Evolutionary conservation across 2,888 invertebrate genomes (phyloP).

Genomic region (Urechis unicinctus): DNA sequence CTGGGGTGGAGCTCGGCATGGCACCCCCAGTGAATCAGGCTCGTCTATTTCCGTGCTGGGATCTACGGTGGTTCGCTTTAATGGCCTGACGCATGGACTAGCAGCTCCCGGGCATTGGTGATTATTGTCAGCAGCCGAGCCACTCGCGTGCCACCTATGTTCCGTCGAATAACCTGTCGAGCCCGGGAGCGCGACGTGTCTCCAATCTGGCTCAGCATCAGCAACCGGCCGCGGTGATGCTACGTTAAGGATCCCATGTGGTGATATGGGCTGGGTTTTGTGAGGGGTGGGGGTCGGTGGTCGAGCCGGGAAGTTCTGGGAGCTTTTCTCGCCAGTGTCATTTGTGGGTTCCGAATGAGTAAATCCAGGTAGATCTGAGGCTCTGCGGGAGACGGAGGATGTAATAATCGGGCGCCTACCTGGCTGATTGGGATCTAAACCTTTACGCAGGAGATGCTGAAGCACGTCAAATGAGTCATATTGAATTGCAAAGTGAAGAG

Average conservation of each 20-base stretch:
- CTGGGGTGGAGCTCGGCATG: too few species aligned
- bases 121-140: too few species aligned
- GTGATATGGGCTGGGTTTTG: not conserved
- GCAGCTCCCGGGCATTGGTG: too few species aligned
- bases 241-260: not conserved
- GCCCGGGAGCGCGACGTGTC: not conserved
- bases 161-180: not conserved
- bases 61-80: not conserved
- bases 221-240: too few species aligned
- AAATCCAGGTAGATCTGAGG: conserved; percentile 11
- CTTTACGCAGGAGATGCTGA: conserved; percentile 54
- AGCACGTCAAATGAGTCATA: conserved; percentile 56
- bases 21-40: not conserved
- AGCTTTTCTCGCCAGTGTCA: not conserved
- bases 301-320: not conserved
- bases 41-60: not conserved
- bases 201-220: too few species aligned
- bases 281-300: not conserved
- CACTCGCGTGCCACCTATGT: not conserved
- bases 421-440: conserved; percentile 58
- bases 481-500: conserved; percentile 58
- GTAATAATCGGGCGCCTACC: conserved; percentile 35
- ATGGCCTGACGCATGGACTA: too few species aligned
- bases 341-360: not conserved
- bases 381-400: conserved; percentile 4